A percentile compares a stretch with the other conserved stretches of the same genome.
phyloP scores from a whole-genome alignment of 2,797 vertebrate genomes.

The Coluber constrictor region DNA sequence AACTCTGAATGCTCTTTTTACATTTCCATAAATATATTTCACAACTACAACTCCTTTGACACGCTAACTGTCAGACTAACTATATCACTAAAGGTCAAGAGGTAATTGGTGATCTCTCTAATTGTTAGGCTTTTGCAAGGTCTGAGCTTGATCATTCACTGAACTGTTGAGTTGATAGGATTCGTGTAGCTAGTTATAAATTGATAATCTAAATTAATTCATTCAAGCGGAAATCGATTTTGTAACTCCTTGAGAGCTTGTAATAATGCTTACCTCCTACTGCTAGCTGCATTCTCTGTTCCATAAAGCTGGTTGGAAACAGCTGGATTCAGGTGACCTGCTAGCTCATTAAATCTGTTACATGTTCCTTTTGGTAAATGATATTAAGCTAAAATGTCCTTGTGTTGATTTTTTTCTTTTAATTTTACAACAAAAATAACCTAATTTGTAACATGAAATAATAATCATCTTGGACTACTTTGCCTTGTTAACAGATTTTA shows the following conservation, averaged over 20 bases:
- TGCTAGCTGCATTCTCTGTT: conserved; percentile 72
- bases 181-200: conserved; percentile 81
- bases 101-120: conserved; percentile 56
- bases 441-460: conserved; percentile 85
- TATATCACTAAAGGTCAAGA: conserved; percentile 36
- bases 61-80: conserved; percentile 13
- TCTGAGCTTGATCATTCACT: conserved; percentile 73
- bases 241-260: conserved; percentile 79
- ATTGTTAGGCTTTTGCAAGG: conserved; percentile 65
- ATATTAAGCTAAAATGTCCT: conserved; percentile 83
- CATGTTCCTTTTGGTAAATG: conserved; percentile 82
- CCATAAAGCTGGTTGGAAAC: conserved; percentile 80
- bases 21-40: conserved; percentile 29
- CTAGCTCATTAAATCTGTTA: conserved; percentile 85
- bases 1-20: conserved; percentile 39
- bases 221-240: conserved; percentile 83
- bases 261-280: conserved; percentile 79
- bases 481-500: conserved; percentile 86
- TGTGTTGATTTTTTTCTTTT: conserved; percentile 78
- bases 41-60: conserved; percentile 30
- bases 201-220: conserved; percentile 87
- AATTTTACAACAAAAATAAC: conserved; percentile 85
- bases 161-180: conserved; percentile 79
- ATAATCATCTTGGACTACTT: conserved; percentile 82
- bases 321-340: conserved; percentile 86